Conservation (phyloP, 2,888 invertebrate species). For the Trachelus stipa region DNA sequence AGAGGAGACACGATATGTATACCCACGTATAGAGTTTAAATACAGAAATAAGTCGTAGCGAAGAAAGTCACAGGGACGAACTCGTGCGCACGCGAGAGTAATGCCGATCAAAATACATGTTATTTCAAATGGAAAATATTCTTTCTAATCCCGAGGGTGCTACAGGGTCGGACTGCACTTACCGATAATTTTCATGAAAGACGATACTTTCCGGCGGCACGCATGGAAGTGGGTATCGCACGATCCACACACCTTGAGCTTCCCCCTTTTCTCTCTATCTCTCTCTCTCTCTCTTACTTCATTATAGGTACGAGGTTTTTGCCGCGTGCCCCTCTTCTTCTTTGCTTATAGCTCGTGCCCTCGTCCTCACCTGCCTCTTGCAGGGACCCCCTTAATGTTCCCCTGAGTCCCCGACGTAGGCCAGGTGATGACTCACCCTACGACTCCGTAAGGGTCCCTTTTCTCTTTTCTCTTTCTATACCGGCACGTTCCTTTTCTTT, state of each 20-base stretch:
- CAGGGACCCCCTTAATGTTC: conserved; percentile 5
- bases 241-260: conserved; percentile 18
- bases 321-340: conserved; percentile 33
- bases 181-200: conserved; percentile 51
- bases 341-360: conserved; percentile 20
- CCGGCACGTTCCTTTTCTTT: conserved; percentile 10
- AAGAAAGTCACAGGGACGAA: too few relatives aligned
- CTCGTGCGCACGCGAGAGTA: neutral
- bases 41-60: too few relatives aligned
- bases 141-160: too few relatives aligned
- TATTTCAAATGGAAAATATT: too few relatives aligned
- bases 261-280: conserved; percentile 18
- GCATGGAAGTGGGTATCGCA: neutral
- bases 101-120: neutral
- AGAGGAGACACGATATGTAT: too few relatives aligned
- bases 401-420: conserved; percentile 32
- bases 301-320: conserved; percentile 19
- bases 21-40: too few relatives aligned
- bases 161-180: too few relatives aligned
- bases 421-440: conserved; percentile 65
- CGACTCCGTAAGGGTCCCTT: conserved; percentile 36
- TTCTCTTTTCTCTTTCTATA: conserved; percentile 19
- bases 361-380: conserved; percentile 23
- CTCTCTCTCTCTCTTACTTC: conserved; percentile 14
- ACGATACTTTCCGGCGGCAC: conserved; percentile 39